Base-by-base conservation (phyloP, 1,140 invertebrate genomes). In the Neuroterus valhalla region DNA sequence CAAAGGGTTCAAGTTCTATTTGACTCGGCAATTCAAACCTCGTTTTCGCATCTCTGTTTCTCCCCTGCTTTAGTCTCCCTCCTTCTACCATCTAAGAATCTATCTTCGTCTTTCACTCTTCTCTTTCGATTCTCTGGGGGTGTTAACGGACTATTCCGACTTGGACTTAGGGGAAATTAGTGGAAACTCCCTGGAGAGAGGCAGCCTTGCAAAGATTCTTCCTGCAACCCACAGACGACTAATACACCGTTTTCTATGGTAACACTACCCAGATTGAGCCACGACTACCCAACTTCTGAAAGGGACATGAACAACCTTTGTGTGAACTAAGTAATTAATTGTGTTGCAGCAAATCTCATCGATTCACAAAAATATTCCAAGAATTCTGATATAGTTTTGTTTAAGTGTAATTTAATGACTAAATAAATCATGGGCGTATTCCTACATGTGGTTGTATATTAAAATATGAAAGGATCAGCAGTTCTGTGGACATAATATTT, bases 161-260 rank as follows among this genome's bases (percentile, higher is more conserved):
- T 62, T 62, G 55, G 55, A 62, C 55, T 62, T 62, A 62, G 55
- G 55, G 55, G 55, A 62, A 62, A 62, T 62, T 62, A 62, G 55
- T 62, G 55, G 55, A 62, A 62, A 62, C 26, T 62, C 55, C n/a
- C 55, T 31, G 31, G 55, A 62, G 55, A 62, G 55, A 62, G 26
- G 55, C 23, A 26, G 14, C 26, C 11, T 62, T 62, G 55, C 23
- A 62, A 62, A 62, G 55, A 62, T 62, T 62, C 55, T 52, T 52
- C 50, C 5, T 52, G 52, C 21, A 55, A 55, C 21, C 52, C 21
- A 55, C 48, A 23, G 11, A 62, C 26, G 23, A 62, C 23, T 62
- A 62, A 62, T 62, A 62, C 55, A 26, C 6, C 23, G 19, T 21
- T 52, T 52, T 23, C 50, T 52, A 21, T 52, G 17, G 50, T 17